Percentiles rank a stretch among this genome's conserved stretches.
Conservation (phyloP, 1,140 invertebrate genomes). For the Drosophila nannoptera region DNA sequence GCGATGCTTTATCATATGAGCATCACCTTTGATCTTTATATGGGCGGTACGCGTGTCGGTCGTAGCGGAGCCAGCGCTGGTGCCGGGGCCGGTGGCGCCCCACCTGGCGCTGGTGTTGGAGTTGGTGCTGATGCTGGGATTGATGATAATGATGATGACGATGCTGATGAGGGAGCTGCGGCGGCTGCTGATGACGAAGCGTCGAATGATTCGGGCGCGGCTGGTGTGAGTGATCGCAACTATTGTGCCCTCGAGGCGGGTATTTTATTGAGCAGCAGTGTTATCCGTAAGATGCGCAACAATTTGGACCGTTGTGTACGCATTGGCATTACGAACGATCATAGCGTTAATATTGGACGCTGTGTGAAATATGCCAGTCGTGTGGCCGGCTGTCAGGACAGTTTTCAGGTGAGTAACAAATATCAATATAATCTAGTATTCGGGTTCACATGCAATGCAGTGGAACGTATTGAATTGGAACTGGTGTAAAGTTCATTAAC, state of each 20-base stretch:
- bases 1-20: slow-evolving; percentile 87
- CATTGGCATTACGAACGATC: slow-evolving; percentile 87
- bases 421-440: slow-evolving; percentile 3
- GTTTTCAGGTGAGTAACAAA: slow-evolving; percentile 79
- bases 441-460: neutral
- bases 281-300: slow-evolving; percentile 85
- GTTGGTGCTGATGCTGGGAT: too few relatives aligned
- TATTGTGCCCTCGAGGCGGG: slow-evolving; percentile 83
- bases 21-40: slow-evolving; percentile 89
- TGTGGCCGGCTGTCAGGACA: slow-evolving; percentile 81
- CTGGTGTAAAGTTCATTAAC: slow-evolving; percentile 1
- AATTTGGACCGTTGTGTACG: slow-evolving; percentile 92
- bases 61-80: too few relatives aligned
- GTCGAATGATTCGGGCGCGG: slow-evolving; percentile 8
- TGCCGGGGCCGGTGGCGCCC: too few relatives aligned
- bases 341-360: slow-evolving; percentile 90
- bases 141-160: too few relatives aligned
- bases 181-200: neutral
- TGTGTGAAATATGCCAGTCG: slow-evolving; percentile 87
- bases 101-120: too few relatives aligned
- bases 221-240: slow-evolving; percentile 64
- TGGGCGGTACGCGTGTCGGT: slow-evolving; percentile 80
- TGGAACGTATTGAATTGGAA: neutral
- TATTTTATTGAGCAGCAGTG: slow-evolving; percentile 87
- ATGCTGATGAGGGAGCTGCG: neutral